A percentile compares a stretch with the other conserved stretches of the same genome.
phyloP scores from a whole-genome alignment of 2,888 invertebrate genomes.

The Pseudeuparius sepicola region DNA sequence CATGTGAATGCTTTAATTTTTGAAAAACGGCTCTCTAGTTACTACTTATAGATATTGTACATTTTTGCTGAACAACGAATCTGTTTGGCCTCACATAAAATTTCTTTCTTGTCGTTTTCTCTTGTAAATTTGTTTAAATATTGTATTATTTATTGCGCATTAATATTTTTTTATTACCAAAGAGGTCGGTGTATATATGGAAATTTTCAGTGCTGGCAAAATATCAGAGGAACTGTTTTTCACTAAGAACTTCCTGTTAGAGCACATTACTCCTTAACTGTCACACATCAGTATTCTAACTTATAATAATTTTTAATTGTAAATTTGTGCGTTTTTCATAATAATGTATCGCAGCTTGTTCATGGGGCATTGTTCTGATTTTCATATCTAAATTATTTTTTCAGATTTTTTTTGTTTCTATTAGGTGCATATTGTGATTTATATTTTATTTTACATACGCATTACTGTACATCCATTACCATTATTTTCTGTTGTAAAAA shows the following conservation, averaged over 20 bases:
- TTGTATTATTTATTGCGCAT: conserved; percentile 35
- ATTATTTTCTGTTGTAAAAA: conserved; percentile 35
- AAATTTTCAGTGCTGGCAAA: too few relatives aligned
- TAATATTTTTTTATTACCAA: conserved; percentile 36
- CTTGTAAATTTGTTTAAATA: conserved; percentile 29
- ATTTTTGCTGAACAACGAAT: conserved; percentile 34
- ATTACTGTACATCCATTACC: conserved; percentile 37
- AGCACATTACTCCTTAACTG: conserved; percentile 34
- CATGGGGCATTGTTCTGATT: too few relatives aligned
- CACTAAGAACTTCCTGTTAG: conserved; percentile 35
- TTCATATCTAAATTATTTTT: too few relatives aligned
- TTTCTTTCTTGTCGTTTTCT: too few relatives aligned
- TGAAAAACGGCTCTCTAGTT: too few relatives aligned
- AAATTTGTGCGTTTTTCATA: too few relatives aligned
- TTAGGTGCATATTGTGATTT: conserved; percentile 30
- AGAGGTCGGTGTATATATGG: too few relatives aligned
- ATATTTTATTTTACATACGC: conserved; percentile 31
- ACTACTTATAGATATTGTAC: too few relatives aligned
- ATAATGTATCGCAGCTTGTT: too few relatives aligned
- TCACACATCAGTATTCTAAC: conserved; percentile 36
- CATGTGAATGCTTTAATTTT: too few relatives aligned
- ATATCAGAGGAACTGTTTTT: too few relatives aligned
- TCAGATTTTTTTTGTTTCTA: conserved; percentile 18
- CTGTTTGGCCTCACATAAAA: conserved; percentile 18
- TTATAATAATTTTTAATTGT: too few relatives aligned